Base-by-base conservation (phyloP, 2,113 vertebrate species). In the Carassius carassius region DNA sequence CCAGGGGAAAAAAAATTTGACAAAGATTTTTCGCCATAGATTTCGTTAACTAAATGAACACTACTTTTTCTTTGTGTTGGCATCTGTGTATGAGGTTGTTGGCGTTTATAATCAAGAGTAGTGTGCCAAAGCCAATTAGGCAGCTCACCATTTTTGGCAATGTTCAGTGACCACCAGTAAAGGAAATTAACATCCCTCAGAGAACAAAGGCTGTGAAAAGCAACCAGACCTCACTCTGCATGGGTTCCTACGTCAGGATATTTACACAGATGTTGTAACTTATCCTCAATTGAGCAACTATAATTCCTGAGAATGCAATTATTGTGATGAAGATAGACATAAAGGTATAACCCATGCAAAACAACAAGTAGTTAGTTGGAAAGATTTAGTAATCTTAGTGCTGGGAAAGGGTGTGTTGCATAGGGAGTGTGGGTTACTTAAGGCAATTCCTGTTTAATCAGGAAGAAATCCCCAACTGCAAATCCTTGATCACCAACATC, bases 81-180 rank as follows among this genome's bases (percentile, higher is more conserved):
- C 49, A 58, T 21, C 17, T 21, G 51, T 58, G 77, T 23, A 21
- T 79, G 21, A 79, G 12, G 11, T 44, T 79, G 56, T 41, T 35
- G 35, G 76, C 4, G 4, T 78, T 62, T 23, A 37, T n/a, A 29
- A 81, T 49, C 21, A 17, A 63, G n/a, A 72, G 51, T 13, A 37
- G 41, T 75, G 58, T 81, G 69, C 73, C 14, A 65, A 87, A 88
- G 84, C 75, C 84, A 79, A 54, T 74, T 76, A 51, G 85, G 54
- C 87, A 51, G 65, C 76, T 72, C 63, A 58, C 60, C 32, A 44
- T 70, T 41, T 76, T 86, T 79, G 56, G 56, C 23, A 51, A 73
- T 73, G 58, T 37, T 88, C 76, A 32, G 80, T 85, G 84, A 89
- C 86, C 87, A 85, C 84, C 87, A 88, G 84, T 67, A 87, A 75